Conservation (phyloP, 1,140 invertebrate species). For the Elymnias hypermnestra region DNA sequence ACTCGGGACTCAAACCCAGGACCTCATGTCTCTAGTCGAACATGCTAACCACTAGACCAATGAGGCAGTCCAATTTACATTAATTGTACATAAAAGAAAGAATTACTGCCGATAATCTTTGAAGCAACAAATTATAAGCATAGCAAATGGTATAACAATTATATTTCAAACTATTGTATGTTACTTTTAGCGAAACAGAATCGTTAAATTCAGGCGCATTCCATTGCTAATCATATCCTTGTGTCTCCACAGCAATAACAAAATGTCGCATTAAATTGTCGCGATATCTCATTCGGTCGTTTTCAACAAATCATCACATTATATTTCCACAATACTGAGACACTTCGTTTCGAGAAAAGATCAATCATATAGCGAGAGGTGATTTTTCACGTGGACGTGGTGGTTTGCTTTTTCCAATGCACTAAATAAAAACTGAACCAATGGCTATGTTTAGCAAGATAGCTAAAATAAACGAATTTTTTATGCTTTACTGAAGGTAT, state of each 20-base stretch:
- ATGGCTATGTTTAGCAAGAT: constrained; percentile 49
- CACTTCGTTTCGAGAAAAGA: constrained; percentile 60
- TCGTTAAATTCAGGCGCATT: not conserved
- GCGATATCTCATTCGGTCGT: constrained; percentile 46
- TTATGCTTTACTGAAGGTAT: too few species aligned
- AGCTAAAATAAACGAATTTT: constrained; percentile 1
- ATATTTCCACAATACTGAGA: constrained; percentile 44
- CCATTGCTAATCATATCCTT: constrained; percentile 18
- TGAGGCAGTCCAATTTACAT: too few species aligned
- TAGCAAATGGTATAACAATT: too few species aligned
- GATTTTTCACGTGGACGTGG: constrained; percentile 56
- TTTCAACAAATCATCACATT: constrained; percentile 65
- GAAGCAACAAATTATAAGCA: too few species aligned
- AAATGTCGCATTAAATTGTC: constrained; percentile 41
- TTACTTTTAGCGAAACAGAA: not conserved
- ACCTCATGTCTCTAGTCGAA: too few species aligned
- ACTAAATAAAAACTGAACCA: constrained; percentile 40
- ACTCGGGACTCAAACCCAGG: too few species aligned
- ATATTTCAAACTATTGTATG: not conserved
- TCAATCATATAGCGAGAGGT: constrained; percentile 65
- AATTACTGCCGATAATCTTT: too few species aligned
- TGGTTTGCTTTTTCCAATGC: constrained; percentile 61
- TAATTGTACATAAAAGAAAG: too few species aligned
- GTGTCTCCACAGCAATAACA: constrained; percentile 33
- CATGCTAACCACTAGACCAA: too few species aligned